These are phyloP conservation scores for Onychomys torridus DNA, from an alignment of 2,797 vertebrate species.

Conservation along the genomic window DNA sequence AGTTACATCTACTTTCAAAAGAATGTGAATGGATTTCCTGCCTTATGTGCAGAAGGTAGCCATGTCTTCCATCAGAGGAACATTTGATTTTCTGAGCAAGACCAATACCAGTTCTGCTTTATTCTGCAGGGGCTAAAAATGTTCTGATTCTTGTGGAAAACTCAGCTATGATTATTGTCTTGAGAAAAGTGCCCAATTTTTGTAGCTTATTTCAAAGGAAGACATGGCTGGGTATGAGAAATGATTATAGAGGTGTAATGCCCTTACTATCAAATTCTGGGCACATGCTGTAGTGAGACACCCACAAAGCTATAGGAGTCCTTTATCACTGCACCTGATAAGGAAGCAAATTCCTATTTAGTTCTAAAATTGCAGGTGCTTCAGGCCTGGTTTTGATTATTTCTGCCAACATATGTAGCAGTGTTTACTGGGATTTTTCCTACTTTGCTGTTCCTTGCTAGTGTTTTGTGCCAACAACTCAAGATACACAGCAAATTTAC, in stretches of 20 bases:
- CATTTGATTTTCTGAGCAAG: slow-evolving; percentile 63
- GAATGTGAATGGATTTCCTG: background rate
- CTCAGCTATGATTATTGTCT: slow-evolving; percentile 65
- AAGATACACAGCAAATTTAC: background rate
- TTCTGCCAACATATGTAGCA: slow-evolving; percentile 58
- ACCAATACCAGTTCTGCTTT: slow-evolving; percentile 28
- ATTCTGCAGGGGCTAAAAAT: slow-evolving; percentile 51
- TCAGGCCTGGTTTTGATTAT: slow-evolving; percentile 65
- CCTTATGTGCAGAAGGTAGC: background rate
- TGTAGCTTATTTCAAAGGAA: slow-evolving; percentile 70
- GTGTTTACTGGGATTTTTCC: slow-evolving; percentile 52
- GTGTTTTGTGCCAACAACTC: slow-evolving; percentile 43
- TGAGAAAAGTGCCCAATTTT: slow-evolving; percentile 66
- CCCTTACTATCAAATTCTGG: slow-evolving; percentile 48
- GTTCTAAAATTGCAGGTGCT: slow-evolving; percentile 51
- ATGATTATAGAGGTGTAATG: slow-evolving; percentile 66
- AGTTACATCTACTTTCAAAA: background rate
- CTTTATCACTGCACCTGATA: slow-evolving; percentile 50
- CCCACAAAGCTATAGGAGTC: slow-evolving; percentile 22
- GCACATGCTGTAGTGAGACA: background rate
- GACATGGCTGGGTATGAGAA: slow-evolving; percentile 49
- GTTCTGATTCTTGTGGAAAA: slow-evolving; percentile 68
- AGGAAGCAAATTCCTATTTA: slow-evolving; percentile 62
- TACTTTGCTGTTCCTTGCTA: slow-evolving; percentile 12
- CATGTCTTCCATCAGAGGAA: slow-evolving; percentile 20